Conservation (phyloP, 2,797 vertebrate species). For the Perodicticus potto region DNA sequence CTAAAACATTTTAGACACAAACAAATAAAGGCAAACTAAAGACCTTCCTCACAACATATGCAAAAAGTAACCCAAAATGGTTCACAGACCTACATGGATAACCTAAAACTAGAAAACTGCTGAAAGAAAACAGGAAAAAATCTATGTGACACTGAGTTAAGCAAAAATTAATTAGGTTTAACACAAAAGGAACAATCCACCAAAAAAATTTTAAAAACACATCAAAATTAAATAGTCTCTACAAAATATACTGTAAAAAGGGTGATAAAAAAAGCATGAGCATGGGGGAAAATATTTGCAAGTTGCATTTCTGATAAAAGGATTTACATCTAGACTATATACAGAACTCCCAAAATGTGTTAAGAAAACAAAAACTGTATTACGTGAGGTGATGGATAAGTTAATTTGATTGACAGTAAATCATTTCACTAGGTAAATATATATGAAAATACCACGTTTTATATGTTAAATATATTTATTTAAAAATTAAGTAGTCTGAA, state of each 20-base stretch:
- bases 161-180: neutral
- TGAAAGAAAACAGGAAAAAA: neutral
- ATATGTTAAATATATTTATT: neutral
- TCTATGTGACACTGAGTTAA: neutral
- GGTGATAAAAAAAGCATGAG: neutral
- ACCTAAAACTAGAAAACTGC: neutral
- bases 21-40: neutral
- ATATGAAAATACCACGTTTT: neutral
- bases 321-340: neutral
- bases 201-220: neutral
- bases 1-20: neutral
- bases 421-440: neutral
- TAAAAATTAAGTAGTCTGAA: neutral
- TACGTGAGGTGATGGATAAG: neutral
- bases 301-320: neutral
- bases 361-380: neutral
- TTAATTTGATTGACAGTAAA: neutral
- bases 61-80: neutral
- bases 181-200: neutral
- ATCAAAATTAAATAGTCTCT: constrained; percentile 14
- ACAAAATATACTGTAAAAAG: neutral
- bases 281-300: neutral
- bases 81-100: neutral
- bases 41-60: neutral
- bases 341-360: neutral